Evolutionary conservation across 2,797 vertebrate species (phyloP), one percentile per base, ranked within the genome.

Genomic region (Coreius guichenoti): DNA sequence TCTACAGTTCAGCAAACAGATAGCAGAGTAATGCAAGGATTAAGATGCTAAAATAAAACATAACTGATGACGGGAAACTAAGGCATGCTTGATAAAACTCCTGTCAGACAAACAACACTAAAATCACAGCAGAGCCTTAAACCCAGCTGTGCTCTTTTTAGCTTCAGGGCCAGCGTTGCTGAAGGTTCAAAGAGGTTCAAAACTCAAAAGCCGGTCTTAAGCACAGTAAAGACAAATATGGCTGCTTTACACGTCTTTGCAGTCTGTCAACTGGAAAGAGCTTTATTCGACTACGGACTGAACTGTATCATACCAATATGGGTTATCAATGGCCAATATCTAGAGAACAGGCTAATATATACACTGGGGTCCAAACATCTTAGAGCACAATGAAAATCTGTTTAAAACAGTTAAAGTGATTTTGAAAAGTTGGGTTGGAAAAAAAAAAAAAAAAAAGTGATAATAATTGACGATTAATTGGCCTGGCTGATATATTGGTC

Each of bases 51-150:
- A 63, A 79, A 63, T 65, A 21, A 21, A 79, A 63, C 16, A 11
- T 63, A 43, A 7, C 56, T 45, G n/a, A 79, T 31, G n/a, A 63
- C n/a, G 19, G 56, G 56, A 79, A 79, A 63, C 23, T 6, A 61
- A 79, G 56, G 14, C 76, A 63, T 26, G 76, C 56, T 79, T 43
- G 56, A 45, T 78, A 58, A 43, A 63, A 78, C 29, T 45, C n/a
- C n/a, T 17, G 33, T 29, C 54, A 26, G 36, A 45, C 14, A 45
- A 78, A 43, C 16, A 43, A 6, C 56, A 58, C 33, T 26, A 78
- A 43, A 39, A 43, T 43, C 54, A 79, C 14, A 45, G 16, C 2
- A 47, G 58, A 61, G n/a, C 56, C 58, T 21, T 79, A 61, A 79
- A 79, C 56, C 39, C 2, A 79, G 76, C 56, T 5, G 76, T 45